Evolutionary conservation across 2,888 invertebrate genomes (phyloP), one percentile per base, ranked within the genome.

Genomic region (Xylota sylvarum): DNA sequence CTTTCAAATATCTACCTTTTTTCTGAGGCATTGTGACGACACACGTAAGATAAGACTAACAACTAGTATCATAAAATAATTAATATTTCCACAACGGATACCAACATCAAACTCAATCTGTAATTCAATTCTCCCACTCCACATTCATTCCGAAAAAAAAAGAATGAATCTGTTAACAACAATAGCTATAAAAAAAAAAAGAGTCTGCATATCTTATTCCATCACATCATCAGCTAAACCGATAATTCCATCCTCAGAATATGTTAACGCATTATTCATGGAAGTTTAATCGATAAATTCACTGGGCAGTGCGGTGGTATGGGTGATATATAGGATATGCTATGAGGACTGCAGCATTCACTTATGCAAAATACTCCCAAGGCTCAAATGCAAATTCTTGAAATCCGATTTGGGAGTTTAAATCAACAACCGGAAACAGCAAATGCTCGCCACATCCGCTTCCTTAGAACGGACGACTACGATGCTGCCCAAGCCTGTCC

Each of bases 391-490:
- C 72, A 77, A 86, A 82, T 86, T 86, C 86, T 82, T 77, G 60
- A 35, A 86, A 86, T 86, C 86, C 81, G 82, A 86, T 86, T 86
- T 86, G 77, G 81, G 81, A 86, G 86, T 81, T 86, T 86, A 86
- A 81, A 86, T 86, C 86, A 81, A 86, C 86, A 86, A 67, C 72
- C 86, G 86, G 86, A 86, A 86, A 77, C 82, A 82, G 65, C 76
- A 86, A 86, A 82, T 82, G 77, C 77, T 82, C 60, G 19, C 72
- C 86, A 82, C 86, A 81, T 86, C 82, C 86, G 86, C 55, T 86
- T 86, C 77, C 82, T 81, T 67, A 35, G 55, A 27, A 55, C 55
- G 70, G 32, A 35, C 35, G 10, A 10, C n/a, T 14, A 14, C 17
- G 40, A 52, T 37, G 37, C 10, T 14, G 30, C 35, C 35, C 43